These are phyloP conservation scores for Scolopax bukidnonensis DNA, from an alignment of 2,797 vertebrate genomes.

Conservation along the genomic window DNA sequence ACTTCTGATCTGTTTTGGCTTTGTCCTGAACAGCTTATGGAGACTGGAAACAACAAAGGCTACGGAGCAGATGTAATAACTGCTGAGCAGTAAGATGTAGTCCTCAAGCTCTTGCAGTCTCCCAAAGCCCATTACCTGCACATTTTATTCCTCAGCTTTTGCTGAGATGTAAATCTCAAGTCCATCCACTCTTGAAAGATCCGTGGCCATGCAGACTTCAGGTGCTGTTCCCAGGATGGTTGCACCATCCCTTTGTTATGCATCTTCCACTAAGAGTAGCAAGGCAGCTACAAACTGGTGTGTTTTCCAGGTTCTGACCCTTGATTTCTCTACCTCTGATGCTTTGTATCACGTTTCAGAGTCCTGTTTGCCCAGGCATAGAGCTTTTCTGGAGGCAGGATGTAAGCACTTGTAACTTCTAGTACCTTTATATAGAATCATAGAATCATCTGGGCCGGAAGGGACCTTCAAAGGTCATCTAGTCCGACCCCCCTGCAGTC, in stretches of 20 bases:
- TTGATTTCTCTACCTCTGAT: not conserved
- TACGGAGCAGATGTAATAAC: not conserved
- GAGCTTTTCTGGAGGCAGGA: not conserved
- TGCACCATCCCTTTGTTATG: not conserved
- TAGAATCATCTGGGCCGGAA: no score
- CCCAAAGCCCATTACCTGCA: not conserved
- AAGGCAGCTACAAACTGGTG: not conserved
- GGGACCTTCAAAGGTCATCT: no score
- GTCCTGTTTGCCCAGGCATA: not conserved
- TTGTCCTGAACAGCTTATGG: not conserved
- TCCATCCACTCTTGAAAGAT: not conserved
- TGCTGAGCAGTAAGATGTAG: not conserved
- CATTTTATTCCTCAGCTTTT: not conserved
- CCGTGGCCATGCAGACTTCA: not conserved
- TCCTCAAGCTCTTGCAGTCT: not conserved
- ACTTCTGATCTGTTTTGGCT: slow-evolving; percentile 49
- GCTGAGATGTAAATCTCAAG: not conserved
- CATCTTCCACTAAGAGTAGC: not conserved
- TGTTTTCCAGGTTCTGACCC: not conserved
- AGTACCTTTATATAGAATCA: not conserved
- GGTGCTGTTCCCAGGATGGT: not conserved
- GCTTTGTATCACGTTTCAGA: not conserved
- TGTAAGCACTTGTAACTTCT: not conserved
- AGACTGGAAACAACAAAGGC: not conserved
- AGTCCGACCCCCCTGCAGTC: no score